Base-by-base conservation (phyloP, 1,140 invertebrate species). In the Drosophila quadrilineata region DNA sequence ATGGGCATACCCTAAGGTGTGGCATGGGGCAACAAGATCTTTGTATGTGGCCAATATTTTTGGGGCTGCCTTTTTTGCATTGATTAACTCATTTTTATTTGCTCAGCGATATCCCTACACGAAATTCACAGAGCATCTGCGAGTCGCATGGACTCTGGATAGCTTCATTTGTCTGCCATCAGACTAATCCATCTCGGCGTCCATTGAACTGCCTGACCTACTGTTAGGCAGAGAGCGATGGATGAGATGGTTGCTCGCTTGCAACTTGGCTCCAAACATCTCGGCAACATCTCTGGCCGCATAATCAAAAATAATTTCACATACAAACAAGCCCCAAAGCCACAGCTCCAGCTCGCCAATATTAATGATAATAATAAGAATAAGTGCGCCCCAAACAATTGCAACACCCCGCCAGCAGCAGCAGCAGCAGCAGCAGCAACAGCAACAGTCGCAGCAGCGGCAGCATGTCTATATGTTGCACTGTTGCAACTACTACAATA, bases 281-380 rank as follows among this genome's bases (percentile, higher is more conserved):
- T 8, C 10, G 6, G 62, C 71, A 26, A 56, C 19, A 28, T 64
- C 77, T 73, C n/a, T n/a, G n/a, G 74, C 71, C 79, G 74, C 79
- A 85, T 85, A 85, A 85, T 85, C 79, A 85, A 85, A 85, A 85
- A 85, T 85, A 85, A 85, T 85, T 85, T 85, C 74, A 62, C 77
- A 85, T 85, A 85, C 79, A 85, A 86, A 85, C 79, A 85, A 85
- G 79, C 79, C 79, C 79, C 74, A 73, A 67, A 84, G 79, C 66
- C 24, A 64, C 54, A 60, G 58, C 58, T 65, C 49, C 73, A 63
- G 56, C 63, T 56, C 65, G 72, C 49, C 65, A 68, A 79, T 85
- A 85, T 86, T 85, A 85, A 85, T 85, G 80, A 85, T 85, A 85
- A 85, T 85, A 85, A 85, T 82, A 79, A 85, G 75, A 85, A 85